phyloP scores from a whole-genome alignment of 2,888 invertebrate species.

The Epirrhoe alternata region DNA sequence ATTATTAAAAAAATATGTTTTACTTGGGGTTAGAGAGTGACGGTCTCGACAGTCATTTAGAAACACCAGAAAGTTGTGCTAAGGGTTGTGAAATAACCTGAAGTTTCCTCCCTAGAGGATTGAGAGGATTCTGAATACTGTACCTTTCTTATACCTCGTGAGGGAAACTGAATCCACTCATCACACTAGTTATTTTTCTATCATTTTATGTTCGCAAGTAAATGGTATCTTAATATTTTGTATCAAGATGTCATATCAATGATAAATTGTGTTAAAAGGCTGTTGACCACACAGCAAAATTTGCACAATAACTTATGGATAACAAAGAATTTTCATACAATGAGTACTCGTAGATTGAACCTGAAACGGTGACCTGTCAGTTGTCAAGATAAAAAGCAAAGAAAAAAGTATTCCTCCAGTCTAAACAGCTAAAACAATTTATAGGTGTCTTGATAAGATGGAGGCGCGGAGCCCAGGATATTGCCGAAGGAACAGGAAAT shows the following conservation, averaged over 20 bases:
- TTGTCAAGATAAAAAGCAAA: slow-evolving; percentile 3
- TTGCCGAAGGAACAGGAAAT: slow-evolving; percentile 1
- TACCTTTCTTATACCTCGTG: slow-evolving; percentile 4
- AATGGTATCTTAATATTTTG: background rate
- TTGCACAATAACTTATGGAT: too few species aligned
- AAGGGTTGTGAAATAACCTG: slow-evolving; percentile 11
- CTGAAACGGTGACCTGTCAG: slow-evolving; percentile 8
- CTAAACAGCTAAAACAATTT: slow-evolving; percentile 17
- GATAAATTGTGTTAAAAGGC: too few species aligned
- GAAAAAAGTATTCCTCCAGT: background rate
- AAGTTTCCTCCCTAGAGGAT: slow-evolving; percentile 18
- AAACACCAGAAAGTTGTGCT: slow-evolving; percentile 1
- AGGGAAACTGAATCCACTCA: background rate
- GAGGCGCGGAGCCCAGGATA: background rate
- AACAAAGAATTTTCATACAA: too few species aligned
- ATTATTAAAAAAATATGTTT: too few species aligned
- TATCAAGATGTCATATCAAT: too few species aligned
- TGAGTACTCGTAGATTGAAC: too few species aligned
- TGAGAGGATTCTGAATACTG: slow-evolving; percentile 15
- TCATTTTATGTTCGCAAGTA: background rate
- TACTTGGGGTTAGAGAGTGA: too few species aligned
- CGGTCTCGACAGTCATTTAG: background rate
- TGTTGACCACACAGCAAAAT: too few species aligned
- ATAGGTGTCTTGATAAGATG: slow-evolving; percentile 18
- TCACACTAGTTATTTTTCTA: background rate